Base-by-base conservation (phyloP, 2,888 invertebrate genomes). In the Unio delphinus region DNA sequence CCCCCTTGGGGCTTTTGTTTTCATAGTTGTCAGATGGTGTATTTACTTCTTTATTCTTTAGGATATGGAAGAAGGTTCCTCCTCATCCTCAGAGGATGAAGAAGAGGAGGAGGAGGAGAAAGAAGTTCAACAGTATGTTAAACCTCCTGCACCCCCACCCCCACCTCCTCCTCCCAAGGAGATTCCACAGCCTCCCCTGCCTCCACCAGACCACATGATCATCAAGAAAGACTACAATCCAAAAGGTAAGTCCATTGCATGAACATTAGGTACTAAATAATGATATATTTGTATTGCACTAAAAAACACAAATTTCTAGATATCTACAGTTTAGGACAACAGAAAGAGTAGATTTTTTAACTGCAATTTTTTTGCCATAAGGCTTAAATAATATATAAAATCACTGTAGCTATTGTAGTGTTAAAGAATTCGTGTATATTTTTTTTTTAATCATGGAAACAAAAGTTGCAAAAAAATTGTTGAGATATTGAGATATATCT, bases 191-290 rank as follows among this genome's bases (percentile, higher is more conserved):
- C 94, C 95, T 0, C 95, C 95, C 56, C 88, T 96, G 78, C 96
- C 97, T 8, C 96, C 97, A 1, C 94, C 95, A 28, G 98, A 97
- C 88, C 95, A 97, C 87, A 97, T 98, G 45, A 93, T 99, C 60
- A 96, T 99, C 72, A 96, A 97, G 90, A 94, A 94, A 83, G 97
- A 97, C 89, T 99, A 99, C 89, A 96, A 99, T 92, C 99, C 99
- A 0, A 99, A 96, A 90, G 94, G 90, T 90, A 75, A 65, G 70
- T 69, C 8, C 8, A 55, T 30, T 59, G 34, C 54, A n/a, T 61
- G 61, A 45, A 17, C 18, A 7, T 18, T 6, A 6, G 60, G 60
- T 18, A 17, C 30, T 20, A 18, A 30, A 60, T 23, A 45, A 45
- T 45, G 11, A 45, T 45, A 28, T 2, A 7, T 15, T 17, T 63